These are phyloP conservation scores for Pelecanus crispus DNA, from an alignment of 2,113 vertebrate species.

Conservation along the genomic window DNA sequence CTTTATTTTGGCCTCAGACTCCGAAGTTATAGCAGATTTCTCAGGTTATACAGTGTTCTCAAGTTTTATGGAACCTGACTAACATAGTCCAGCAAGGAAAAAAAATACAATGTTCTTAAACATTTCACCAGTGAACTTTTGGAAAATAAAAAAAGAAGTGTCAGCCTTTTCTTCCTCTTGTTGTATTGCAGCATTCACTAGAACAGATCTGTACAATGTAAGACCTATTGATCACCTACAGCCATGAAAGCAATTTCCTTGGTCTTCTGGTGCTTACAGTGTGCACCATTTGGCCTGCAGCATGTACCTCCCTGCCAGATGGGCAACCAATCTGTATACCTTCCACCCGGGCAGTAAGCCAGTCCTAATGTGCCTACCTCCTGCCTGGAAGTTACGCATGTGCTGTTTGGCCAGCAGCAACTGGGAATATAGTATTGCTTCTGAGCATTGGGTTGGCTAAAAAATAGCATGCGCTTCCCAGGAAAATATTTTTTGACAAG, in stretches of 20 bases:
- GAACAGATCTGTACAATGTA: background rate
- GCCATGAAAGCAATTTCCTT: background rate
- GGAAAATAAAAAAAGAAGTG: background rate
- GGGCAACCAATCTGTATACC: constrained; percentile 36
- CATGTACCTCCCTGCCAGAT: constrained; percentile 22
- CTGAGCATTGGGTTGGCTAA: background rate
- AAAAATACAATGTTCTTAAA: background rate
- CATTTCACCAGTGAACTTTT: background rate
- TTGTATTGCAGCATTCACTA: background rate
- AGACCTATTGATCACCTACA: background rate
- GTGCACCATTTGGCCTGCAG: constrained; percentile 12
- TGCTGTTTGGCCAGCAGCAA: constrained; percentile 2
- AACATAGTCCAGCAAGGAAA: background rate
- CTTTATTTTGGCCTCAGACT: constrained; percentile 22
- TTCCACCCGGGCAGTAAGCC: background rate
- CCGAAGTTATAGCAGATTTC: background rate
- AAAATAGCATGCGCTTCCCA: background rate
- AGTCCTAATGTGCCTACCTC: constrained; percentile 20
- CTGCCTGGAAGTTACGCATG: constrained; percentile 22
- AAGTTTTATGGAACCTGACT: constrained; percentile 13
- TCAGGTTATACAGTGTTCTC: background rate
- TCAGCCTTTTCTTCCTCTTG: background rate
- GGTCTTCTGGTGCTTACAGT: background rate
- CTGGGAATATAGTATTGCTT: background rate
- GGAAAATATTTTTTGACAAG: constrained; percentile 30